Percentiles rank a stretch among this genome's conserved stretches.
Evolutionary conservation across 2,797 vertebrate species (phyloP).

Genomic region (Acomys russatus): DNA sequence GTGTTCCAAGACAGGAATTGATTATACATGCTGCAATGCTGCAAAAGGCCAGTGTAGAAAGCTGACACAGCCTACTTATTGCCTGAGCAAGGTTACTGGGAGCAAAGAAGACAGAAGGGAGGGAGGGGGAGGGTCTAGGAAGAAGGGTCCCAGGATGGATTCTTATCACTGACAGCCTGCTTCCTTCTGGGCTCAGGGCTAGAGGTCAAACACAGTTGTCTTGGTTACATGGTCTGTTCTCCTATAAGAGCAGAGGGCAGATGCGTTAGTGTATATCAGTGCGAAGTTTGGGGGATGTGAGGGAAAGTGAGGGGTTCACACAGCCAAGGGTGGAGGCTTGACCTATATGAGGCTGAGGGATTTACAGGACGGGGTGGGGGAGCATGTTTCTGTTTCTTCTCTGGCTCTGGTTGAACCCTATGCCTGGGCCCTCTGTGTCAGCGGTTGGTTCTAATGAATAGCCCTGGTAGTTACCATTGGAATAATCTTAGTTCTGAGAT

Average conservation of each 20-base stretch:
- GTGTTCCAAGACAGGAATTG: conserved; percentile 60
- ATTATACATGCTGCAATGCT: conserved; percentile 57
- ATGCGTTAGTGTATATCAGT: conserved; percentile 51
- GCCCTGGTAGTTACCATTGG: too few species aligned
- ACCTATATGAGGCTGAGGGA: neutral
- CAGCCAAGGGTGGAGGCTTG: neutral
- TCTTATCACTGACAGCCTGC: conserved; percentile 32
- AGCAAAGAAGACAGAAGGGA: conserved; percentile 27
- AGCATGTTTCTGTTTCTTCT: neutral
- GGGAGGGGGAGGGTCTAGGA: conserved; percentile 27
- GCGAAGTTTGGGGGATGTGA: neutral
- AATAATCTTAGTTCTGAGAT: neutral
- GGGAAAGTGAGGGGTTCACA: conserved; percentile 10
- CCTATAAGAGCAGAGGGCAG: conserved; percentile 69
- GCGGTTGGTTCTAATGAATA: neutral
- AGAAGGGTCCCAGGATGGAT: conserved; percentile 31
- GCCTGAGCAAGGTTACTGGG: conserved; percentile 34
- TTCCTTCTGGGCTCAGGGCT: conserved; percentile 38
- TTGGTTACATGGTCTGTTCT: conserved; percentile 63
- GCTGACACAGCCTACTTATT: neutral
- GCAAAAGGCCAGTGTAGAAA: conserved; percentile 61
- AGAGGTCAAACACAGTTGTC: conserved; percentile 66
- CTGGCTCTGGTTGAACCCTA: neutral
- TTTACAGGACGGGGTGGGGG: neutral
- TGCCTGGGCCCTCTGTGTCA: neutral